Evolutionary conservation across 2,113 vertebrate genomes (phyloP).

Genomic region (Circaetus cinerascens): DNA sequence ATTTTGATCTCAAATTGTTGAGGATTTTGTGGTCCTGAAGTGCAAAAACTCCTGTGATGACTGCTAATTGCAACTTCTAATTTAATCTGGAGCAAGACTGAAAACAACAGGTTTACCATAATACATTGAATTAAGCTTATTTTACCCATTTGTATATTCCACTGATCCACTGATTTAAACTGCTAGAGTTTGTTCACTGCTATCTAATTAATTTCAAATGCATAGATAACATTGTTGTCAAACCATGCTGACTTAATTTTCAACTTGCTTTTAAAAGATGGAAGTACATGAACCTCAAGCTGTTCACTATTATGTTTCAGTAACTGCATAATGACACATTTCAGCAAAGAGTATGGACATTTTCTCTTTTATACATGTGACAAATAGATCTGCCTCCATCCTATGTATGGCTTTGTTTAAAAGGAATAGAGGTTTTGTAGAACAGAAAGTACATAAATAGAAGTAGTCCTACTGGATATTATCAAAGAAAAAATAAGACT

Average conservation of each 20-base stretch:
- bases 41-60: neutral
- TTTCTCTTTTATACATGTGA: neutral
- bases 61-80: neutral
- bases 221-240: constrained; percentile 9
- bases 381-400: neutral
- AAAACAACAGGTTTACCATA: neutral
- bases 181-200: neutral
- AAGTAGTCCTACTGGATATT: neutral
- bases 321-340: neutral
- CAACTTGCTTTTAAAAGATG: neutral
- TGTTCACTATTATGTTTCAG: neutral
- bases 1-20: constrained; percentile 14
- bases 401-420: neutral
- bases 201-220: constrained; percentile 17
- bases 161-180: neutral
- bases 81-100: neutral
- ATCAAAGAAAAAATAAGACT: neutral
- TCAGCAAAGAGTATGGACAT: neutral
- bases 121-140: neutral
- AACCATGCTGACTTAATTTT: constrained; percentile 23
- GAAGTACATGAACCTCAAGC: constrained; percentile 10
- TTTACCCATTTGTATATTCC: neutral
- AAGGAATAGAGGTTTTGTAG: neutral
- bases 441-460: neutral
- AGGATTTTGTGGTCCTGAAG: neutral